Evolutionary conservation across 2,113 vertebrate species (phyloP), one percentile per base, ranked within the genome.

Genomic region (Hyperoodon ampullatus): DNA sequence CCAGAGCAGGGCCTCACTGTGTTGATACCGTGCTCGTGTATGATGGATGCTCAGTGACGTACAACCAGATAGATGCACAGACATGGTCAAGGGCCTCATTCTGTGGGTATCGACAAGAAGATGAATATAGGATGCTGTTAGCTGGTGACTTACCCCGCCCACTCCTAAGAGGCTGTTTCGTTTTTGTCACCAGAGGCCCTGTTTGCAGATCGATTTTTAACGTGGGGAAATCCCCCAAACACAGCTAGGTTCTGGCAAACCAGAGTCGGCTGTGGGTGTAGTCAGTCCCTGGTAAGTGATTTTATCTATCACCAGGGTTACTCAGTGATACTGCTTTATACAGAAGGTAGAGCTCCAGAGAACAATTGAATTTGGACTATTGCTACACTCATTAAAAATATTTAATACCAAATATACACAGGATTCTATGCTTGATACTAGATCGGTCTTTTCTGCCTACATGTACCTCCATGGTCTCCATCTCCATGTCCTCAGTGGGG

Each of bases 31-130:
- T 15, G 28, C n/a, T 18, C 24, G 1, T 2, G 6, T 23, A 4
- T 4, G 3, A n/a, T 6, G 30, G 47, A 1, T 16, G 24, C 50
- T 13, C 28, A 39, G 0, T 13, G 61, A n/a, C 0, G 44, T 16
- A 8, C 0, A 4, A 65, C 30, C 28, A 55, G 35, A 65, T 35
- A 24, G 39, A 44, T 18, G 18, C 11, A 8, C 7, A 12, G 80
- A 6, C 1, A 0, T 35, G 66, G 24, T 19, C 24, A 26, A 19
- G 50, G 68, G 5, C 18, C 24, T 78, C 19, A 0, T 75, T 78
- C 55, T 35, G 1, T 88, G 44, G 60, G 55, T 33, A 14, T 7
- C n/a, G 16, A 15, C 2, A 35, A 58, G 8, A 58, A 33, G 15
- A 18, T 30, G 26, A n/a, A 8, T n/a, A 42, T 50, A 63, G 65